Base-by-base conservation (phyloP, 2,113 vertebrate species). In the Phoenicopterus ruber region DNA sequence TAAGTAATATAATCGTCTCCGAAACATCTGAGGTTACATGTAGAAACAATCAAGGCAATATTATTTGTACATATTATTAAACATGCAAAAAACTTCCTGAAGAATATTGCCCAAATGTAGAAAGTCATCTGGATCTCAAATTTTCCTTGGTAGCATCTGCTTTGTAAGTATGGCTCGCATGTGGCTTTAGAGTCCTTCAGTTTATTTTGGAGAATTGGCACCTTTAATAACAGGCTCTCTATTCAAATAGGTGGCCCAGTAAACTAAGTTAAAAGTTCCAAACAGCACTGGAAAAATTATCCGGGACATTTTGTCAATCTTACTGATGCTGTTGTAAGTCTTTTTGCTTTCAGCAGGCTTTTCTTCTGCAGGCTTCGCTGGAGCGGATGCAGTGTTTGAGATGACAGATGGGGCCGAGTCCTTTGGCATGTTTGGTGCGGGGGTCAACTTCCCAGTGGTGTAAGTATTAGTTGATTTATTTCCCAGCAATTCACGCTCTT, bases 301-400 rank as follows among this genome's bases (percentile, higher is more conserved):
- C 88, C 99, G 98, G 94, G 99, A 99, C 99, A 99, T 99, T 98
- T 99, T 99, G 98, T 99, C 99, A 54, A 99, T 99, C 98, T 99
- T 99, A 98, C 99, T 99, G 97, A 99, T 99, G 72, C 99, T 99
- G 98, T 99, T 99, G 96, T 99, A 99, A 86, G 99, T 99, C 98
- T 99, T 99, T 98, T 99, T 99, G 94, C 98, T 99, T 96, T 99
- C 99, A 13, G 98, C 63, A 0, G 98, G 96, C 97, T 99, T 99
- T 97, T 98, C 97, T 94, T 99, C 99, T 2, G 98, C 77, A 29
- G 98, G 78, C 92, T 99, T 99, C 70, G 98, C 98, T 82, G 98
- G 98, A 61, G 98, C 98, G 3, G 99, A 88, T 17, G 99, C 97
- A 89, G 98, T 94, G 74, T 99, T 99, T 67, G 99, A 98, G 69